A percentile compares a stretch with the other conserved stretches of the same genome.
Conservation (phyloP, 2,888 invertebrate genomes). For the Alentia gelatinosa region DNA sequence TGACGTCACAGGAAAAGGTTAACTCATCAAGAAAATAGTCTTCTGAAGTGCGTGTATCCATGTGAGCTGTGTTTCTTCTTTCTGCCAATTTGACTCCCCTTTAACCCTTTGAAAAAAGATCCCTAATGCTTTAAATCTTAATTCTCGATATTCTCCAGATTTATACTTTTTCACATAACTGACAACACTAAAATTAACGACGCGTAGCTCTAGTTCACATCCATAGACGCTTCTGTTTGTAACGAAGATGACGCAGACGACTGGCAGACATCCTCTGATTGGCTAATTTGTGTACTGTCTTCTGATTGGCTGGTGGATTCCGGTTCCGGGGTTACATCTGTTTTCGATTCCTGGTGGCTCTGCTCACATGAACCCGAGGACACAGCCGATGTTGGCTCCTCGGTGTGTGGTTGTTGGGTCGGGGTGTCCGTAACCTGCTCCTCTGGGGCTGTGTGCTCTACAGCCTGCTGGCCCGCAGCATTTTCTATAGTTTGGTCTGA, state of each 20-base stretch:
- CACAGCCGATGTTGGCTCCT: not conserved
- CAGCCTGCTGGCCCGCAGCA: not conserved
- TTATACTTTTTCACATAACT: not conserved
- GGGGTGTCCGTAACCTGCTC: not conserved
- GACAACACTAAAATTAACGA: conserved; percentile 29
- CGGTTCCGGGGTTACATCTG: not conserved
- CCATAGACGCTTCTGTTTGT: conserved; percentile 31
- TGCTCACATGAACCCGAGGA: not conserved
- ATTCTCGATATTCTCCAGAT: not conserved
- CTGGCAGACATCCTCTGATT: conserved; percentile 34
- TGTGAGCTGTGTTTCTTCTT: not conserved
- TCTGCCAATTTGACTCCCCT: not conserved
- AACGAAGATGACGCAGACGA: conserved; percentile 15
- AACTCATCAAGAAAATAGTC: conserved; percentile 19
- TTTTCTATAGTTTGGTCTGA: conserved; percentile 8
- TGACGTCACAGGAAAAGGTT: not conserved
- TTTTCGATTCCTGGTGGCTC: not conserved
- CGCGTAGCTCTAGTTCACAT: conserved; percentile 28
- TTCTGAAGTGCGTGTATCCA: conserved; percentile 26
- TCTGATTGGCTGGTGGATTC: conserved; percentile 39
- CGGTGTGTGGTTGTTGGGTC: not conserved
- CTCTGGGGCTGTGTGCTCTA: not conserved
- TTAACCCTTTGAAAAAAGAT: no score
- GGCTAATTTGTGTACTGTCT: conserved; percentile 33
- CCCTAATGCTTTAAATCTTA: not conserved